Percentiles rank a stretch among this genome's conserved stretches.
Evolutionary conservation across 2,113 vertebrate species (phyloP).

Genomic region (Gymnocephalus cernua): DNA sequence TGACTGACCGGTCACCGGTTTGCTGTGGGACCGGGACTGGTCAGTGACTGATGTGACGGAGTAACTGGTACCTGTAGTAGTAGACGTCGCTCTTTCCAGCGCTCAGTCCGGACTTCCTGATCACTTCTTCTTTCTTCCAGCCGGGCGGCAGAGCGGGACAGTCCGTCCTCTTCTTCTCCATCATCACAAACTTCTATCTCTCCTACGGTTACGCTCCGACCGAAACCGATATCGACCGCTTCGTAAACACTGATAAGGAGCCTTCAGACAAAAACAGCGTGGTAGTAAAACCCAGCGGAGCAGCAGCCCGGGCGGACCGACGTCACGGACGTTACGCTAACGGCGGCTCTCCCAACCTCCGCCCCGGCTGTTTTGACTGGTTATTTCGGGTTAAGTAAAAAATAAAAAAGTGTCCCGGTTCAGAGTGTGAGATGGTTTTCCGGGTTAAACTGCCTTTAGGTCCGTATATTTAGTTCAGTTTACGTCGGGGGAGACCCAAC

Average conservation of each 20-base stretch:
- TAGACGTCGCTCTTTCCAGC: slow-evolving; percentile 81
- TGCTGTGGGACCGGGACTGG: background rate
- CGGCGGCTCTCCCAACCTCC: slow-evolving; percentile 46
- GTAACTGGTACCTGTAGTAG: slow-evolving; percentile 76
- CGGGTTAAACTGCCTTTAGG: background rate
- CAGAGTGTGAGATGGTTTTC: background rate
- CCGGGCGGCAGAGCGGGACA: slow-evolving; percentile 77
- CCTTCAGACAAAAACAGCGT: background rate
- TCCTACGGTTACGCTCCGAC: background rate
- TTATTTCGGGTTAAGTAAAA: slow-evolving; percentile 6
- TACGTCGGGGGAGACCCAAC: background rate
- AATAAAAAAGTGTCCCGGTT: slow-evolving; percentile 11
- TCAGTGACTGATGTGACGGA: slow-evolving; percentile 7
- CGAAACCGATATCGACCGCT: background rate
- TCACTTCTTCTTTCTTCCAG: slow-evolving; percentile 82
- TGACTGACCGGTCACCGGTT: background rate
- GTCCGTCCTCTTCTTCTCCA: slow-evolving; percentile 78
- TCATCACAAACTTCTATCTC: slow-evolving; percentile 23
- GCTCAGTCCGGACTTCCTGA: slow-evolving; percentile 81
- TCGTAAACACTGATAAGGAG: background rate
- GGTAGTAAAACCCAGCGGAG: slow-evolving; percentile 17
- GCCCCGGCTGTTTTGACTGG: slow-evolving; percentile 12
- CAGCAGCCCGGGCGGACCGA: slow-evolving; percentile 32
- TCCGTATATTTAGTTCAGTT: background rate
- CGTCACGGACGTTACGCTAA: slow-evolving; percentile 67